Evolutionary conservation across 2,888 invertebrate genomes (phyloP).

Genomic region (Branchellion lobata): DNA sequence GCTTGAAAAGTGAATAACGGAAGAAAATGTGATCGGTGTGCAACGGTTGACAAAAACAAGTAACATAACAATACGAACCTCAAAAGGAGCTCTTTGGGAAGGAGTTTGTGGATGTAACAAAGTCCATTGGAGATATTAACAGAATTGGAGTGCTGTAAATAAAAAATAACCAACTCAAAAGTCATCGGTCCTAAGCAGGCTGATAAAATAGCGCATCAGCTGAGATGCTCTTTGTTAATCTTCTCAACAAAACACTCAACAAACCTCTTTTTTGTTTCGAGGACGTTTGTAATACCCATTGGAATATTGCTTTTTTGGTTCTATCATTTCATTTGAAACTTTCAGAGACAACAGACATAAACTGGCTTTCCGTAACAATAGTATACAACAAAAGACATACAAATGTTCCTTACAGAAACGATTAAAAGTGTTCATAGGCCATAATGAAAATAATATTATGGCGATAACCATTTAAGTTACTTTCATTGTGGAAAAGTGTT

Average conservation of each 20-base stretch:
- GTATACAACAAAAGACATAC: background rate
- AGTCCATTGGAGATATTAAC: background rate
- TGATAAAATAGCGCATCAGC: background rate
- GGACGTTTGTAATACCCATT: constrained; percentile 12
- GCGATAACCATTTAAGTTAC: background rate
- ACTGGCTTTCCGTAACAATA: background rate
- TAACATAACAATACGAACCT: too few relatives aligned
- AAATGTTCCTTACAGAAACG: background rate
- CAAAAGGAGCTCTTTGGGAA: constrained; percentile 91
- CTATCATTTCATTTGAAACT: constrained; percentile 1
- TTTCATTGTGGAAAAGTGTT: background rate
- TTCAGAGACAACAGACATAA: background rate
- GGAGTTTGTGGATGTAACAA: constrained; percentile 78
- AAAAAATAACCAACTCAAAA: background rate
- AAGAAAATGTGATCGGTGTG: too few relatives aligned
- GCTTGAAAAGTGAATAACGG: too few relatives aligned
- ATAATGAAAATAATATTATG: background rate
- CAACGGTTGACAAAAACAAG: too few relatives aligned
- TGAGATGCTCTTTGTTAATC: constrained; percentile 1
- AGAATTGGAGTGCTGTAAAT: background rate
- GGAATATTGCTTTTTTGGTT: constrained; percentile 12
- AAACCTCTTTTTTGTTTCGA: background rate
- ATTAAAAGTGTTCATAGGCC: background rate
- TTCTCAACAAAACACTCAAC: background rate
- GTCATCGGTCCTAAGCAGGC: background rate